Base-by-base conservation (phyloP, 2,888 invertebrate species). In the Tetramorium bicarinatum region DNA sequence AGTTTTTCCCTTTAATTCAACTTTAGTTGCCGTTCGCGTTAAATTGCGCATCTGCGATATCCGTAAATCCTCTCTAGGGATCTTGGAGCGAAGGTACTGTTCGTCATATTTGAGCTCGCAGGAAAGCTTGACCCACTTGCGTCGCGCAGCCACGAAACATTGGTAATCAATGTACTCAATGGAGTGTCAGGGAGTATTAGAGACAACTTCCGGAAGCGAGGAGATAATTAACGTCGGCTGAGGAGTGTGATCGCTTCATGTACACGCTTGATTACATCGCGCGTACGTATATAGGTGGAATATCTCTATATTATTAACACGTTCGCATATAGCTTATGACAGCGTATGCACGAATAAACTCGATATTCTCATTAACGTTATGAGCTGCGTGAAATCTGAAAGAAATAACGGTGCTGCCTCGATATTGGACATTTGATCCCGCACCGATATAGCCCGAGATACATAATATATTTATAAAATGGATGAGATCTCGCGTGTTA, bases 131-230 rank as follows among this genome's bases (percentile, higher is more conserved):
- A 82, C 86, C 82, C 82, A 79, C 61, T 84, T 82, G 38, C 62
- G 62, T 85, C 83, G 69, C 29, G 21, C 61, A 15, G 59, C 56
- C 49, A 47, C 59, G 82, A 85, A 76, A 79, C 83, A 85, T 74
- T 74, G 79, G 69, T 83, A 83, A 85, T 85, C 83, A 79, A 77
- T 82, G 71, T 66, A 56, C 76, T 77, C 75, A 82, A 82, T 77
- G 71, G 64, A 66, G 64, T 52, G 71, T 82, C 72, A 82, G 77
- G 49, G 71, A 59, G 56, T 41, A 82, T 85, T 74, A 85, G 76
- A 77, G 71, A 77, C 71, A 76, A 82, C 84, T 76, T 82, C 61
- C 49, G 62, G n/a, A 56, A 52, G 62, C 61, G 21, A 21, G 25
- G 34, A 62, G 75, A 84, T 75, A 84, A 77, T 71, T 85, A 85